phyloP scores from a whole-genome alignment of 1,140 invertebrate genomes.

The Drosophila busckii region DNA sequence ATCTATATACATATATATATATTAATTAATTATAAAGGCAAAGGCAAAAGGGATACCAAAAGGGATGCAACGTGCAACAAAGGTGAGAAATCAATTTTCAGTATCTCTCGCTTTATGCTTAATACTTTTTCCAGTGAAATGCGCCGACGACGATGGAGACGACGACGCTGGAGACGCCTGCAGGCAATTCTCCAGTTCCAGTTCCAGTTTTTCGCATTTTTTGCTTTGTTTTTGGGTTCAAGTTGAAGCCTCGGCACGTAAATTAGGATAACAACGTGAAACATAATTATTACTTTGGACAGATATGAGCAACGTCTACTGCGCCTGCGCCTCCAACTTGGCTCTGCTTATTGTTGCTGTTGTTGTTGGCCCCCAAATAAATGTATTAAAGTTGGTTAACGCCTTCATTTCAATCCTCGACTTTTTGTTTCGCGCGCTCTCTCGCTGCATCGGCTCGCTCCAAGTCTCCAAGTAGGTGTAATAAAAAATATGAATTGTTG shows the following conservation, averaged over 20 bases:
- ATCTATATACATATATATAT: constrained; percentile 36
- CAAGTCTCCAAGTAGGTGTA: constrained; percentile 58
- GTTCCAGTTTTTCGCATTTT: not conserved
- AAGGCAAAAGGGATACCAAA: constrained; percentile 5
- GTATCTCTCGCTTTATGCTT: constrained; percentile 76
- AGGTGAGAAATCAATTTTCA: constrained; percentile 77
- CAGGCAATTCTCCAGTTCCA: not conserved
- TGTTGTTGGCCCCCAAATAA: constrained; percentile 71
- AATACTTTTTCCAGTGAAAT: constrained; percentile 75
- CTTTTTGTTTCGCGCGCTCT: constrained; percentile 3
- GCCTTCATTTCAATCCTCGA: constrained; percentile 59
- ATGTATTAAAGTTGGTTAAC: constrained; percentile 77
- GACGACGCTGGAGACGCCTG: constrained; percentile 30
- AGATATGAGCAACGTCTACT: constrained; percentile 62
- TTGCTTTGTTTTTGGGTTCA: constrained; percentile 19
- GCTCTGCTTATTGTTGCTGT: constrained; percentile 12
- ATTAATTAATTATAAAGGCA: constrained; percentile 74
- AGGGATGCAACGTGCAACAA: constrained; percentile 57
- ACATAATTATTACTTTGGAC: constrained; percentile 76
- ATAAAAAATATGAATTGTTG: constrained; percentile 77
- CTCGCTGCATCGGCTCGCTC: not conserved
- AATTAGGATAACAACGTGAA: constrained; percentile 77
- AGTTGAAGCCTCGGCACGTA: constrained; percentile 59
- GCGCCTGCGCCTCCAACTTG: constrained; percentile 4
- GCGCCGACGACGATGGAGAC: constrained; percentile 29